phyloP scores from a whole-genome alignment of 2,113 vertebrate genomes.

The Notothenia rossii region DNA sequence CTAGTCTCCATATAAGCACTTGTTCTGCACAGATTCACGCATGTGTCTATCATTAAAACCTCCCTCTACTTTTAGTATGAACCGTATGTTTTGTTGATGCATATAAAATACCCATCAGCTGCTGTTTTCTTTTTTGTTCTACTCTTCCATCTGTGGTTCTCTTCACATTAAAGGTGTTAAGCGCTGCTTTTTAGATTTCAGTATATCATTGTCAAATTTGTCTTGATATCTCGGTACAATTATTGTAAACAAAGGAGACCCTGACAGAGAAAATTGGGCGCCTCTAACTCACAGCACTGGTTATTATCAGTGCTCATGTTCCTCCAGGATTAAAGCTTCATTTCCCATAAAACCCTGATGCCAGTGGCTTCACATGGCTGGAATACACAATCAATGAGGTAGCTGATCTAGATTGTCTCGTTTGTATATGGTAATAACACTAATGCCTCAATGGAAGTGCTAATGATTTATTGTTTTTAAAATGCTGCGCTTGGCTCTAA shows the following conservation, averaged over 20 bases:
- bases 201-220: conserved; percentile 41
- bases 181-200: background rate
- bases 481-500: conserved; percentile 22
- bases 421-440: conserved; percentile 27
- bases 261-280: conserved; percentile 15
- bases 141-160: background rate
- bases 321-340: background rate
- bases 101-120: background rate
- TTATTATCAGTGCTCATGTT: background rate
- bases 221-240: conserved; percentile 15
- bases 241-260: conserved; percentile 34
- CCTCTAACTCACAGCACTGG: background rate
- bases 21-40: background rate
- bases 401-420: conserved; percentile 13
- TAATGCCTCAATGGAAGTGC: conserved; percentile 14
- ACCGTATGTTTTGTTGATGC: background rate
- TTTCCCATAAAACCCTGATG: background rate
- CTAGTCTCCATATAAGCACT: conserved; percentile 6
- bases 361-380: background rate
- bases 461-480: conserved; percentile 40
- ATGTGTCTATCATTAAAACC: background rate
- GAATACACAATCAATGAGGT: background rate
- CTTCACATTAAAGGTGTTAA: conserved; percentile 15
- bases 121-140: background rate
- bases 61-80: background rate